Conservation (phyloP, 2,888 invertebrate species). For the Apamea sordens region DNA sequence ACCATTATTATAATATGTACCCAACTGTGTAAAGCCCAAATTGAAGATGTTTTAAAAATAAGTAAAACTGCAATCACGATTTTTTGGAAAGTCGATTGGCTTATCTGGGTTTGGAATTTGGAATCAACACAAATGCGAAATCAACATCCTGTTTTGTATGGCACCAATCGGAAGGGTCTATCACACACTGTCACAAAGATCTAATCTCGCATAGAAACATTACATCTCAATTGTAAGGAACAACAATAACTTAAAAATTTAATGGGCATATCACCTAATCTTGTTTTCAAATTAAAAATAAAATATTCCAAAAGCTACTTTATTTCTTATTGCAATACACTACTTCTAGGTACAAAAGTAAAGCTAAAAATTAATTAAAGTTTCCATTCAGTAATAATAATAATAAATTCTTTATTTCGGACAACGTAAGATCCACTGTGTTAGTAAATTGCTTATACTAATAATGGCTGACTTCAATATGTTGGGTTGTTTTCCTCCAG, state of each 20-base stretch:
- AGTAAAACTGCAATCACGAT: neutral
- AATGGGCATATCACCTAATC: too few species aligned
- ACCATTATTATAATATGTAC: neutral
- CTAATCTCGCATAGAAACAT: neutral
- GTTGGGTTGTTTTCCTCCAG: neutral
- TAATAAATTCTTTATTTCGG: too few species aligned
- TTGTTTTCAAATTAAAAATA: neutral
- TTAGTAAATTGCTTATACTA: too few species aligned
- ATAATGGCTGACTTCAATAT: neutral
- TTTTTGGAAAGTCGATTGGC: neutral
- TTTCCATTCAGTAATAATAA: neutral
- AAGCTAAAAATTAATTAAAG: neutral
- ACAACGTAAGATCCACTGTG: too few species aligned
- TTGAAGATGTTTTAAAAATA: conserved; percentile 2
- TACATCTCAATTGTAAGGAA: neutral
- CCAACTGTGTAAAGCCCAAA: neutral
- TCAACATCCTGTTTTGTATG: neutral
- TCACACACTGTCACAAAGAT: neutral
- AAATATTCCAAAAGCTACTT: neutral
- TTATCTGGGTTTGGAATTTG: neutral
- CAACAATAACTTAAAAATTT: neutral
- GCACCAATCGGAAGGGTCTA: conserved; percentile 1
- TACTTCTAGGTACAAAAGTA: neutral
- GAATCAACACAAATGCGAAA: neutral
- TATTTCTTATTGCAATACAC: neutral